Base-by-base conservation (phyloP, 1,140 invertebrate genomes). In the Vanessa tameamea region DNA sequence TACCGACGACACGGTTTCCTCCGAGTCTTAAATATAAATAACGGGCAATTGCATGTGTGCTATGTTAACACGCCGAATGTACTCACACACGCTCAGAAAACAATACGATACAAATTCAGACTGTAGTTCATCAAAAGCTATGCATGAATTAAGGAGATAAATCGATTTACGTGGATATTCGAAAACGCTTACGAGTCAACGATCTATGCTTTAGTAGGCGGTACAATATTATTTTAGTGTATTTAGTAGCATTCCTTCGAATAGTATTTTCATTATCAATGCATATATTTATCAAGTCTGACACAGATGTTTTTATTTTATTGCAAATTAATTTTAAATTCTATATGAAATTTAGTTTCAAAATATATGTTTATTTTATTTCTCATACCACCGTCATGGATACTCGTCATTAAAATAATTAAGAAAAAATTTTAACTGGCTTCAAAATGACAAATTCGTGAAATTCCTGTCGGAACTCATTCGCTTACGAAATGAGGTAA, bases 51-150 rank as follows among this genome's bases (percentile, higher is more conserved):
- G 73, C 68, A 70, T 82, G 83, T 83, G 82, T 87, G 78, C 68
- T 55, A 43, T 72, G 16, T 74, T 72, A 71, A 75, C 77, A 83
- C 78, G 53, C n/a, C 15, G 81, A 85, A 80, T 82, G 78, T 83
- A 85, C 84, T 86, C 88, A 85, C 84, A 86, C 88, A 82, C 80
- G 79, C 82, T 68, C 68, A 81, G 73, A 75, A 82, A 87, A 91
- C 89, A 91, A 91, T 91, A 89, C 84, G 78, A 75, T n/a, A 69
- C 72, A 64, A 73, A 69, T 82, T 81, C 75, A 69, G 80, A 70
- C 37, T 16, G 78, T 63, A 59, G 50, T 74, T 71, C 79, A 86
- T 70, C 77, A 51, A 37, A 57, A 81, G 83, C 78, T 82, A 81
- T 79, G 69, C 47, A 61, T 69, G 59, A 64, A 66, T 48, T 65